Evolutionary conservation across 2,888 invertebrate genomes (phyloP).

Genomic region (Rugalucina vietnamica): DNA sequence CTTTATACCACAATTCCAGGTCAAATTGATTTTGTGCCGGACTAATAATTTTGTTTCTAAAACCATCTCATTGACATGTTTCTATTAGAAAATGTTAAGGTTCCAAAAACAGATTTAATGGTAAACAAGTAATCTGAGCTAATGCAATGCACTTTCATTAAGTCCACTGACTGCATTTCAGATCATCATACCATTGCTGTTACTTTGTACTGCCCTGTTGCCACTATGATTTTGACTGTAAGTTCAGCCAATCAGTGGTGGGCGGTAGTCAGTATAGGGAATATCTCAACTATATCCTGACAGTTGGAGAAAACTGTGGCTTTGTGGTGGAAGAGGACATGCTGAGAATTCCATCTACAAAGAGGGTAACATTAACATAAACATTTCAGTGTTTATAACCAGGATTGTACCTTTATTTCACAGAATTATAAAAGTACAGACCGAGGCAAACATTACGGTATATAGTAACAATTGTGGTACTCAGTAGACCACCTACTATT

Average conservation of each 20-base stretch:
- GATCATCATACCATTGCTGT: slow-evolving; percentile 88
- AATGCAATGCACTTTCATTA: too few species aligned
- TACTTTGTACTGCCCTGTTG: slow-evolving; percentile 98
- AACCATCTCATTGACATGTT: too few species aligned
- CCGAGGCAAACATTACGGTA: too few species aligned
- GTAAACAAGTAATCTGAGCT: too few species aligned
- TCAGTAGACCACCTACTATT: background rate
- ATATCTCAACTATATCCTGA: slow-evolving; percentile 85
- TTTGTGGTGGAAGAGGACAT: slow-evolving; percentile 91
- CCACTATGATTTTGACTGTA: slow-evolving; percentile 95
- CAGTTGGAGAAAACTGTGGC: slow-evolving; percentile 89
- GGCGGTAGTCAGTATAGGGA: slow-evolving; percentile 89
- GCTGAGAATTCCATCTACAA: slow-evolving; percentile 98
- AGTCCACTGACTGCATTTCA: too few species aligned
- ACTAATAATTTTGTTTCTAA: too few species aligned
- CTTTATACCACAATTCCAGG: too few species aligned
- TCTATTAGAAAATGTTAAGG: too few species aligned
- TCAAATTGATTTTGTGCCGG: too few species aligned
- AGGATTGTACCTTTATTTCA: background rate
- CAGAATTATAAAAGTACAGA: background rate
- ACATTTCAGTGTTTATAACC: background rate
- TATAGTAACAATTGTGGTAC: background rate
- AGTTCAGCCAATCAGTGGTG: slow-evolving; percentile 88
- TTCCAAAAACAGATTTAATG: too few species aligned
- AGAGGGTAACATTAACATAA: slow-evolving; percentile 87